Evolutionary conservation across 2,888 invertebrate species (phyloP), one percentile per base, ranked within the genome.

Genomic region (Poecilobothrus nobilitatus): DNA sequence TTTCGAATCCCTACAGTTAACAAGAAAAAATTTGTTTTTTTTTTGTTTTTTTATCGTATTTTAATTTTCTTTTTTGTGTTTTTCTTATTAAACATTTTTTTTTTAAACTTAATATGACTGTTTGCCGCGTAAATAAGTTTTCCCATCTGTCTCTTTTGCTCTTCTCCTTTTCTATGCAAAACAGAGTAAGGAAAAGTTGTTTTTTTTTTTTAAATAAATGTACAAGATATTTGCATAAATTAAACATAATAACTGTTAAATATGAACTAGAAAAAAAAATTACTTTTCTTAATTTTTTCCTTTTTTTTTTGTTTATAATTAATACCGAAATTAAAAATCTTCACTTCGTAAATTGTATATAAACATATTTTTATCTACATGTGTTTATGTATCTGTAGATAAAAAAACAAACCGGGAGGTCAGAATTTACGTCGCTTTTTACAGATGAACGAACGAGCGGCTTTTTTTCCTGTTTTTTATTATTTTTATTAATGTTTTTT

Each of bases 201-300:
- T 53, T 53, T 15, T 18, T 53, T n/a, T n/a, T n/a, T 53, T 53
- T 8, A 53, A 53, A 18, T 53, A 53, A 53, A 18, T 53, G 15
- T 53, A 53, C 1, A 53, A 53, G 18, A 53, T 53, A 53, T 53
- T 53, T 53, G 53, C 53, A 53, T 53, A 53, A 53, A 53, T 53
- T 53, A 53, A 53, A 53, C 53, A 53, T 53, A 53, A 53, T 53
- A 53, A 53, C 53, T 53, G 53, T 53, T 53, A 53, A 53, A 53
- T 53, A 53, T 53, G 53, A 53, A 53, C 53, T 53, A 53, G 44
- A 44, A 44, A 53, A 37, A 37, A 37, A 37, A 37, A 5, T 37
- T 8, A 10, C 7, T 37, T 37, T 37, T 8, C 12, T 37, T 7
- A 10, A 12, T 7, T 37, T 37, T 37, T 8, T 37, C 8, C 8